Percentiles rank a stretch among this genome's conserved stretches.
phyloP scores from a whole-genome alignment of 2,113 vertebrate genomes.

The Odontesthes bonariensis region DNA sequence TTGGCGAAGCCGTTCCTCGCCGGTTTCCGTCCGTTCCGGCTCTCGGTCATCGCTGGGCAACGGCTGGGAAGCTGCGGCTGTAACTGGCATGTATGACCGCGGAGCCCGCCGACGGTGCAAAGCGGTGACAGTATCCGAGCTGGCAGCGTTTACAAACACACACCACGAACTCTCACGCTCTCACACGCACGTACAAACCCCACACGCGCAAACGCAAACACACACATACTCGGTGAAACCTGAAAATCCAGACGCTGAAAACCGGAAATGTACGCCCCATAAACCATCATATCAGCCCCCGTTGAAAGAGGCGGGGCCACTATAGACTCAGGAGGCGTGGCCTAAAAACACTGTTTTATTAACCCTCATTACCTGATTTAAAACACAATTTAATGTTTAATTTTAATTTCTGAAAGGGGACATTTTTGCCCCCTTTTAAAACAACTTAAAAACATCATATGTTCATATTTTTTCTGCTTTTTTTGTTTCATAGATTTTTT shows the following conservation, averaged over 20 bases:
- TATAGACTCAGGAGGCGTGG: constrained; percentile 13
- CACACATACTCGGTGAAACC: constrained; percentile 34
- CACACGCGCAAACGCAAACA: too few relatives aligned
- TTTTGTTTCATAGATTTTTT: too few relatives aligned
- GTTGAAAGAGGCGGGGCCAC: constrained; percentile 32
- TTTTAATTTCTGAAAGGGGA: too few relatives aligned
- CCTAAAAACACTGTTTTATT: neutral
- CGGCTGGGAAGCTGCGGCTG: constrained; percentile 43
- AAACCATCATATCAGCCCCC: constrained; percentile 4
- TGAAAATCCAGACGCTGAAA: constrained; percentile 65
- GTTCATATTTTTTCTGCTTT: too few relatives aligned
- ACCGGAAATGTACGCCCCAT: constrained; percentile 78
- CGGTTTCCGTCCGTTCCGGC: constrained; percentile 75
- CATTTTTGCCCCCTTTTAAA: too few relatives aligned
- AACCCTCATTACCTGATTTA: too few relatives aligned
- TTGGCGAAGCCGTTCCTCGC: constrained; percentile 70
- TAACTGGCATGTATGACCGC: constrained; percentile 63
- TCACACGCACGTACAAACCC: neutral
- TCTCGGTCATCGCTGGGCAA: constrained; percentile 78
- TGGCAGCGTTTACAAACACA: constrained; percentile 18
- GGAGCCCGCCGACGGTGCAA: constrained; percentile 44
- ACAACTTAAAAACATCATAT: too few relatives aligned
- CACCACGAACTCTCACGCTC: constrained; percentile 11
- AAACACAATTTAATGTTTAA: too few relatives aligned
- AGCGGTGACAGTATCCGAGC: constrained; percentile 51